Percentiles rank a stretch among this genome's conserved stretches.
phyloP scores from a whole-genome alignment of 2,888 invertebrate genomes.

The Neoascia interrupta region DNA sequence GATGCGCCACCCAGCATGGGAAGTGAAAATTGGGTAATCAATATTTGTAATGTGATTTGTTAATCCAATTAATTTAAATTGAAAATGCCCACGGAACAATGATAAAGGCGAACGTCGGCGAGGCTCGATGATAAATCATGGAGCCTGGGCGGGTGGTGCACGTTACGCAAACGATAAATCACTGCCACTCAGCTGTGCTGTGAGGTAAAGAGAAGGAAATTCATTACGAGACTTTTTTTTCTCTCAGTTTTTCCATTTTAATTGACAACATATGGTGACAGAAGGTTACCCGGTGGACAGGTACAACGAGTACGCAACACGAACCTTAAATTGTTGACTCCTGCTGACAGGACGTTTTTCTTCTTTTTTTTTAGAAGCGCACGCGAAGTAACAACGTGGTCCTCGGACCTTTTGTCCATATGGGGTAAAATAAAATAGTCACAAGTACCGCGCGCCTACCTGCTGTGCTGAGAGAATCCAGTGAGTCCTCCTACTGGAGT shows the following conservation, averaged over 20 bases:
- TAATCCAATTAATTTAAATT: conserved; percentile 70
- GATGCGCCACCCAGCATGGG: conserved; percentile 19
- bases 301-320: conserved; percentile 15
- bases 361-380: no score
- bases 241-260: conserved; percentile 18
- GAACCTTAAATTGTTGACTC: conserved; percentile 41
- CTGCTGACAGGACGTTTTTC: conserved; percentile 67
- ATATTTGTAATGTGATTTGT: conserved; percentile 70
- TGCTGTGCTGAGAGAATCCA: conserved; percentile 13
- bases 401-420: conserved; percentile 42
- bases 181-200: conserved; percentile 45
- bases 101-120: conserved; percentile 41
- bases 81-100: conserved; percentile 61
- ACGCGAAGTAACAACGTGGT: background rate
- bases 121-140: conserved; percentile 51
- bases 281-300: conserved; percentile 14
- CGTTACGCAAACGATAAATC: conserved; percentile 61
- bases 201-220: conserved; percentile 20
- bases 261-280: conserved; percentile 54
- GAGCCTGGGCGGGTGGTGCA: conserved; percentile 1
- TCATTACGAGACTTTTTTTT: conserved; percentile 27
- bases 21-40: conserved; percentile 69
- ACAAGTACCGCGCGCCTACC: conserved; percentile 34
- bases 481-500: conserved; percentile 18
- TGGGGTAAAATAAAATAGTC: conserved; percentile 43